Evolutionary conservation across 1,140 invertebrate genomes (phyloP).

Genomic region (Periplaneta americana): DNA sequence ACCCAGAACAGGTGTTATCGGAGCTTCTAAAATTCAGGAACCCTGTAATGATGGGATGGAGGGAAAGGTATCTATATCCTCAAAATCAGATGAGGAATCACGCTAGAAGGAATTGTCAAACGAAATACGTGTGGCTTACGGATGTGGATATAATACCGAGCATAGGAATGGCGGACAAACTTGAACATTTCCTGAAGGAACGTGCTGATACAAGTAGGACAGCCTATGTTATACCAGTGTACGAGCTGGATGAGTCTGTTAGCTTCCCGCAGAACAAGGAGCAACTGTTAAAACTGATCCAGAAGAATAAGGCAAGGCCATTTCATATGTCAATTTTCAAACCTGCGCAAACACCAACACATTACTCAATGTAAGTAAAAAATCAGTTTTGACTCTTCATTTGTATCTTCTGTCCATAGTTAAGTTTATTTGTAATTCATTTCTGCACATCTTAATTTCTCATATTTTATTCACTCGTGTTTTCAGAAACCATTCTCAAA

Average conservation of each 20-base stretch:
- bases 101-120: conserved; percentile 25
- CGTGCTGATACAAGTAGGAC: conserved; percentile 18
- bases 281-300: conserved; percentile 36
- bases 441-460: too few relatives aligned
- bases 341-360: too few relatives aligned
- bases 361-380: too few relatives aligned
- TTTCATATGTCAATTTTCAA: too few relatives aligned
- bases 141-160: conserved; percentile 30
- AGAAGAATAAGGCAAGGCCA: conserved; percentile 34
- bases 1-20: neutral
- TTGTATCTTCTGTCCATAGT: too few relatives aligned
- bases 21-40: neutral
- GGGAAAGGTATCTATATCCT: conserved; percentile 21
- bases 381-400: too few relatives aligned
- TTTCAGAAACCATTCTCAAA: too few relatives aligned
- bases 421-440: too few relatives aligned
- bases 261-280: conserved; percentile 37
- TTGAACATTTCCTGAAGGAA: neutral
- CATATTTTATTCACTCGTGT: too few relatives aligned
- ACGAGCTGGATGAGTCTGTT: conserved; percentile 37
- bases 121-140: conserved; percentile 24
- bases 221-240: conserved; percentile 48
- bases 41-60: neutral
- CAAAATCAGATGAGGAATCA: conserved; percentile 30
- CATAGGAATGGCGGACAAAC: neutral